A percentile compares a stretch with the other conserved stretches of the same genome.
These are phyloP conservation scores for Amphipyra tragopoginis DNA, from an alignment of 2,888 invertebrate genomes.

Conservation along the genomic window DNA sequence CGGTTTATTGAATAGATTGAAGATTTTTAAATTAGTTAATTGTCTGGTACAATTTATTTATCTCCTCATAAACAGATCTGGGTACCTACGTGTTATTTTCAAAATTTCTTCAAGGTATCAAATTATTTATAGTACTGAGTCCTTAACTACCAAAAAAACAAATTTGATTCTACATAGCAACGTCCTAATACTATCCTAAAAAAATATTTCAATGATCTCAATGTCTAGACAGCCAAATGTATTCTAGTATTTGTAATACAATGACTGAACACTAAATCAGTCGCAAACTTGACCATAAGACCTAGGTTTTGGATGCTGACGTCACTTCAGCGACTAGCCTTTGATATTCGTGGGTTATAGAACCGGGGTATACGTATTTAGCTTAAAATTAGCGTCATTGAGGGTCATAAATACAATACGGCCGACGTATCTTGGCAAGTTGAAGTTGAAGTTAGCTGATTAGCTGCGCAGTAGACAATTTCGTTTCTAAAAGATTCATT, in stretches of 20 bases:
- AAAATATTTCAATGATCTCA: constrained; percentile 64
- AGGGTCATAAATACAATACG: constrained; percentile 21
- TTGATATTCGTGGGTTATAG: background rate
- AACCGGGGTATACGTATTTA: background rate
- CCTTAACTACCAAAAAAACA: background rate
- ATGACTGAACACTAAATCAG: constrained; percentile 80
- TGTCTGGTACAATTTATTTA: no score
- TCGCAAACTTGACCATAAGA: constrained; percentile 50
- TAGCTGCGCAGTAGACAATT: no score
- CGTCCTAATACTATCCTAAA: constrained; percentile 23
- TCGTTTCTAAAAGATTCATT: no score
- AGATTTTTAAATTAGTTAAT: no score
- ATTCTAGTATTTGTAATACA: constrained; percentile 86
- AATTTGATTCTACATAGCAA: constrained; percentile 30
- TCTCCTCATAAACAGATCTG: no score
- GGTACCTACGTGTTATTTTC: no score
- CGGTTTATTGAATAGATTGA: no score
- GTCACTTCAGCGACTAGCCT: constrained; percentile 15
- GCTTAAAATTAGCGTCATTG: constrained; percentile 29
- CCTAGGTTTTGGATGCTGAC: constrained; percentile 53
- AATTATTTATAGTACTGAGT: background rate
- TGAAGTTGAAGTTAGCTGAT: no score
- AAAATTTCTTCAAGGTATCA: background rate
- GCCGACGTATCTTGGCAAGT: no score
- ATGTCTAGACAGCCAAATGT: constrained; percentile 84